These are phyloP conservation scores for Goniozus legneri DNA, from an alignment of 1,140 invertebrate species.

Conservation along the genomic window DNA sequence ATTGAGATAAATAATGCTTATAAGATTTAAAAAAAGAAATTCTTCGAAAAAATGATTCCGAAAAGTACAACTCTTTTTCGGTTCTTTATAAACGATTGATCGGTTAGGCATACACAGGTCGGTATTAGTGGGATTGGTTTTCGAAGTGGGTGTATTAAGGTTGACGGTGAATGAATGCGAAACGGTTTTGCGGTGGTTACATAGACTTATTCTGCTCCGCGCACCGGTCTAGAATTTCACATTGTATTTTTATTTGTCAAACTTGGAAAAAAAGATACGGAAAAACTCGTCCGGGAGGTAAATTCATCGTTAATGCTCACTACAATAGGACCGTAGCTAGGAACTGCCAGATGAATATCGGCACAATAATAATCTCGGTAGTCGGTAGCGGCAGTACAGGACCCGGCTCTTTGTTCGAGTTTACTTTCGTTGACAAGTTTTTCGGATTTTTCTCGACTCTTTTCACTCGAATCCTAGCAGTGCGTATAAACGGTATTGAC, in stretches of 20 bases:
- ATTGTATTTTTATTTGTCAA: slow-evolving; percentile 41
- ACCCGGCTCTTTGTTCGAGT: slow-evolving; percentile 25
- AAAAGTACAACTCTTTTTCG: too few species aligned
- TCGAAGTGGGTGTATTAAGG: neutral
- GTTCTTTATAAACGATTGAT: too few species aligned
- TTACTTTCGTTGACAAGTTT: slow-evolving; percentile 29
- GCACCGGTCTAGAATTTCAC: slow-evolving; percentile 7
- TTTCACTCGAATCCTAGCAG: slow-evolving; percentile 3
- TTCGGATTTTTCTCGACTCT: slow-evolving; percentile 15
- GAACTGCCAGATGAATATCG: slow-evolving; percentile 46
- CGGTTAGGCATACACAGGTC: too few species aligned
- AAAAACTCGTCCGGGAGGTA: slow-evolving; percentile 1
- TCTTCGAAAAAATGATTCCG: too few species aligned
- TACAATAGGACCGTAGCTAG: slow-evolving; percentile 18
- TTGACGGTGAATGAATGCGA: neutral
- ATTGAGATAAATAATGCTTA: too few species aligned
- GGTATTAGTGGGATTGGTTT: slow-evolving; percentile 11
- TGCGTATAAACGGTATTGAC: slow-evolving; percentile 24
- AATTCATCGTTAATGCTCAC: slow-evolving; percentile 22
- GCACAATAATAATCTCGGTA: slow-evolving; percentile 39
- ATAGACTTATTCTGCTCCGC: slow-evolving; percentile 25
- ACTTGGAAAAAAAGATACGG: slow-evolving; percentile 23
- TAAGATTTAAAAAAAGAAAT: too few species aligned
- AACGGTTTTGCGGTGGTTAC: slow-evolving; percentile 21
- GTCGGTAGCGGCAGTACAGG: slow-evolving; percentile 14